phyloP scores from a whole-genome alignment of 2,113 vertebrate genomes.

The Saguinus midas region DNA sequence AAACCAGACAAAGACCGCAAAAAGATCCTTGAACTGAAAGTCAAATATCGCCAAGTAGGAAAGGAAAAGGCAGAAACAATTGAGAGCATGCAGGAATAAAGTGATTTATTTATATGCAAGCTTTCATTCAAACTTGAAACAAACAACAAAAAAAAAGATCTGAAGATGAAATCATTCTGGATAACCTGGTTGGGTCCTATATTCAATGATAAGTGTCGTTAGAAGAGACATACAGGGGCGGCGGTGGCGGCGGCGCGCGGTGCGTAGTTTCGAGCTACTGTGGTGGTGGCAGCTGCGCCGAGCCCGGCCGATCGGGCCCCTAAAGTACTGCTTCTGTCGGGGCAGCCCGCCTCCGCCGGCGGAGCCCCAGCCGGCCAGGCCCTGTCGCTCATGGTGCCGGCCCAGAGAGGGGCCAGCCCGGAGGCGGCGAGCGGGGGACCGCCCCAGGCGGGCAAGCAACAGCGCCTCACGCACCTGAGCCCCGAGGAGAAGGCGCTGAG shows the following conservation, averaged over 20 bases:
- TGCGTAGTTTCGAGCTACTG: slow-evolving; percentile 80
- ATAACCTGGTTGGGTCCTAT: not conserved
- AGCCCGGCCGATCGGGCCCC: slow-evolving; percentile 81
- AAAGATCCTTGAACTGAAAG: no score
- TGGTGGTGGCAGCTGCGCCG: slow-evolving; percentile 84
- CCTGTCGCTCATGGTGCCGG: slow-evolving; percentile 86
- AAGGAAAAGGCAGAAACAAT: no score
- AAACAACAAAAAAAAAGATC: no score
- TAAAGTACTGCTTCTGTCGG: slow-evolving; percentile 89
- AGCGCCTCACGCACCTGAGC: slow-evolving; percentile 95
- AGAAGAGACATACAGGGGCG: not conserved
- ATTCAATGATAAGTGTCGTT: not conserved
- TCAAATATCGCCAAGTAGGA: no score
- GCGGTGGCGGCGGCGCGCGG: not conserved
- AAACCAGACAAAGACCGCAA: no score
- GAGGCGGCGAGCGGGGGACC: slow-evolving; percentile 81
- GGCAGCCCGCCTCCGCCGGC: slow-evolving; percentile 80
- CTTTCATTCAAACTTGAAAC: no score
- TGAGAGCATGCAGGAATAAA: no score
- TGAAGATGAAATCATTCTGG: not conserved
- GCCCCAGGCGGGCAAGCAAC: slow-evolving; percentile 88
- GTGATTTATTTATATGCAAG: no score
- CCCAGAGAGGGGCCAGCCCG: slow-evolving; percentile 65
- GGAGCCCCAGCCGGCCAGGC: slow-evolving; percentile 73
- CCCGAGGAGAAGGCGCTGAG: slow-evolving; percentile 96